phyloP scores from a whole-genome alignment of 2,888 invertebrate genomes.

The Agrypnus murinus region DNA sequence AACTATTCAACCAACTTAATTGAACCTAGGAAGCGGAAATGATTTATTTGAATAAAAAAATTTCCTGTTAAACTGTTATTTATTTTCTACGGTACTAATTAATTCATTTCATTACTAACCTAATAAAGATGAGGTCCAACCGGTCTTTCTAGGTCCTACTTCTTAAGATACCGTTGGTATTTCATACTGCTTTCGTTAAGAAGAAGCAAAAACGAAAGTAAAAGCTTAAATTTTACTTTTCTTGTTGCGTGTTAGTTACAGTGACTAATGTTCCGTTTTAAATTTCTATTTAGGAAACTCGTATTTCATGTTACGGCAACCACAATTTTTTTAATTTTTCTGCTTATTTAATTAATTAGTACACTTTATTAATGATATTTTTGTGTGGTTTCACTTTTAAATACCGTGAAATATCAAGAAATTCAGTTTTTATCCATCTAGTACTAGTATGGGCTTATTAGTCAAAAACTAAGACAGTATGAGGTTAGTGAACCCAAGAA shows the following conservation, averaged over 20 bases:
- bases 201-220: slow-evolving; percentile 15
- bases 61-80: background rate
- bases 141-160: slow-evolving; percentile 11
- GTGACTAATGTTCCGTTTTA: slow-evolving; percentile 13
- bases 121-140: background rate
- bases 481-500: too few relatives aligned
- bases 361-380: background rate
- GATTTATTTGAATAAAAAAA: background rate
- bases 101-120: background rate
- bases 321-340: background rate
- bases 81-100: background rate
- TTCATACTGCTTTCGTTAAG: background rate
- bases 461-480: too few relatives aligned
- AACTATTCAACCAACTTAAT: too few relatives aligned
- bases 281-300: slow-evolving; percentile 14
- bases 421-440: too few relatives aligned
- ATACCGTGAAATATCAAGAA: too few relatives aligned
- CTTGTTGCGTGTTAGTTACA: slow-evolving; percentile 9
- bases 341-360: slow-evolving; percentile 2
- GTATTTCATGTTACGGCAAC: background rate
- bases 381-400: too few relatives aligned
- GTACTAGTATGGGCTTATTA: too few relatives aligned
- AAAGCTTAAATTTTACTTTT: slow-evolving; percentile 27
- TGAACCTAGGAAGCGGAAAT: slow-evolving; percentile 16
- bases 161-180: background rate